Percentiles rank a stretch among this genome's conserved stretches.
These are phyloP conservation scores for Thymallus thymallus DNA, from an alignment of 2,113 vertebrate genomes.

Conservation along the genomic window DNA sequence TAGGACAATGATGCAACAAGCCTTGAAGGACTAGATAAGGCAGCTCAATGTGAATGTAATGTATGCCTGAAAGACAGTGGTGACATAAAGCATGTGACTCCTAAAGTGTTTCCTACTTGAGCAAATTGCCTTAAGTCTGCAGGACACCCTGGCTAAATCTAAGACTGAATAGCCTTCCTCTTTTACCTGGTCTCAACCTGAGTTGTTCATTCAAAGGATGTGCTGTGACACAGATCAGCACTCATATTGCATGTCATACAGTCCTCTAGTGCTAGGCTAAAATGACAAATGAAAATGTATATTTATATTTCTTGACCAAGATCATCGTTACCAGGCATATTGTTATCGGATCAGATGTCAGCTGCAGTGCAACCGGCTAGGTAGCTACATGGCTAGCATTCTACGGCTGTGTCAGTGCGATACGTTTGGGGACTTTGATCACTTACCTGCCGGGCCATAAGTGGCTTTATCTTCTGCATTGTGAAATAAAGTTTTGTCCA, in stretches of 20 bases:
- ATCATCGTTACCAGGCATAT: background rate
- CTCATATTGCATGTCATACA: background rate
- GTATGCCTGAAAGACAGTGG: too few relatives aligned
- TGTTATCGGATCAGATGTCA: conserved; percentile 4
- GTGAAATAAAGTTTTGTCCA: background rate
- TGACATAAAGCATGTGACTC: too few relatives aligned
- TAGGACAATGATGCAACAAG: background rate
- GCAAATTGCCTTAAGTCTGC: too few relatives aligned
- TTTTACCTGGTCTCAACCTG: background rate
- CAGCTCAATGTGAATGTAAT: background rate
- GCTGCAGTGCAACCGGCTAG: conserved; percentile 54
- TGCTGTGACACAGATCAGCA: background rate
- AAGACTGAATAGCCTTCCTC: too few relatives aligned
- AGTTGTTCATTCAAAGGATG: background rate
- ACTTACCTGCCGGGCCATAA: conserved; percentile 94
- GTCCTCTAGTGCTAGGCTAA: background rate
- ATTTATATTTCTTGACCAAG: too few relatives aligned
- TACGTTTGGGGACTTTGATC: background rate
- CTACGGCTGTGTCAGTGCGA: conserved; percentile 17
- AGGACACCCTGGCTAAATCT: too few relatives aligned
- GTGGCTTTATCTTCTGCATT: conserved; percentile 97
- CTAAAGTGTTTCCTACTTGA: too few relatives aligned
- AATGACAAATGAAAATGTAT: too few relatives aligned
- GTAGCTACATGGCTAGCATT: conserved; percentile 9
- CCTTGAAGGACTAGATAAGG: background rate